Percentiles rank a stretch among this genome's conserved stretches.
Evolutionary conservation across 1,140 invertebrate species (phyloP).

Genomic region (Scylla paramamosain): DNA sequence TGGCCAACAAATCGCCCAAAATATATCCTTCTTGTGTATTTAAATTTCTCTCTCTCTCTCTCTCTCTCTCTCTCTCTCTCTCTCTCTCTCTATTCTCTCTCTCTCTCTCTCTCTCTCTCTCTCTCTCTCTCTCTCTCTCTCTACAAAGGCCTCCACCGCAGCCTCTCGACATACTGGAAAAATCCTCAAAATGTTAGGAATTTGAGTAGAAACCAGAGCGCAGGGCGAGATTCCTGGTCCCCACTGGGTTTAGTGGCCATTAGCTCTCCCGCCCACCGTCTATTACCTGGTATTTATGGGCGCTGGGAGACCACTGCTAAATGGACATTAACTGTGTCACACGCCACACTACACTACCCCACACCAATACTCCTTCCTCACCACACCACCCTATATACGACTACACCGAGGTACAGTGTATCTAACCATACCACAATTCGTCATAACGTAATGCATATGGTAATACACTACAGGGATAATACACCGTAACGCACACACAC

Average conservation of each 20-base stretch:
- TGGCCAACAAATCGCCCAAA: no score
- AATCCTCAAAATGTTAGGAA: not conserved
- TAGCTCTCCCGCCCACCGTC: not conserved
- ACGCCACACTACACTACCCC: not conserved
- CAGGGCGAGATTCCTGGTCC: not conserved
- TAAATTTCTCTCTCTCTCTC: no score
- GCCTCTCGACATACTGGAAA: not conserved
- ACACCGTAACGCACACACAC: no score
- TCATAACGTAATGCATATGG: not conserved
- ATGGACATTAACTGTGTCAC: constrained; percentile 13
- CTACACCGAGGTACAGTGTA: not conserved
- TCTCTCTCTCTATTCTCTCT: no score
- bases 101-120: no score
- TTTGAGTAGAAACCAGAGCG: not conserved
- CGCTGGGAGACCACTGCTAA: not conserved
- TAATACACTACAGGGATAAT: no score
- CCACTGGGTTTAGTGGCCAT: constrained; percentile 11
- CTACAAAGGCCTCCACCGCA: not conserved
- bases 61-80: no score
- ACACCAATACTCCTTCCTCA: not conserved
- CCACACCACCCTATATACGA: not conserved
- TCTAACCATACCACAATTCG: not conserved
- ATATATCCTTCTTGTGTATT: no score
- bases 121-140: no score
- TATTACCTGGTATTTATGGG: constrained; percentile 1